A percentile compares a stretch with the other conserved stretches of the same genome.
Conservation (phyloP, 53 echinoderm and acorn worm genomes). For the Henricia sp. region DNA sequence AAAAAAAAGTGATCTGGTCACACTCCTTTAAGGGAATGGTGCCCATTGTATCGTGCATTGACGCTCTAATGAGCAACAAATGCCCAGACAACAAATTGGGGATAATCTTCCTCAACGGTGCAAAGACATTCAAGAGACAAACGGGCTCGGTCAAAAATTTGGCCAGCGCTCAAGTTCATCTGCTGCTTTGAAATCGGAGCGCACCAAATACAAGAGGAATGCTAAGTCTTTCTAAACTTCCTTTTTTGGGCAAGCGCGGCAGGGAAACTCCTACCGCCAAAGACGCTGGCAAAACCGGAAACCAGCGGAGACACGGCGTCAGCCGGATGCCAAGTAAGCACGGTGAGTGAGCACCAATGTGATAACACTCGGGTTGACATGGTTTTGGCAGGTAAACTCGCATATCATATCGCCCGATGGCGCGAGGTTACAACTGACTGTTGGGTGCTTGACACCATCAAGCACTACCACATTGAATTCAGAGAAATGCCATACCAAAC, state of each 20-base stretch:
- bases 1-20: too few relatives aligned
- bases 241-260: too few relatives aligned
- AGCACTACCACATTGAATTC: constrained; percentile 46
- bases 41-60: background rate
- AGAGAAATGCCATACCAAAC: background rate
- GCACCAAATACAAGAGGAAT: background rate
- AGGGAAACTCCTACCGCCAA: constrained; percentile 26
- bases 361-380: background rate
- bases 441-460: background rate
- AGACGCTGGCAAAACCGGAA: background rate
- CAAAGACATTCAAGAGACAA: constrained; percentile 6
- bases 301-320: background rate
- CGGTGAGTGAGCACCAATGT: constrained; percentile 39
- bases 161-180: background rate
- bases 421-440: constrained; percentile 13
- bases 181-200: constrained; percentile 8
- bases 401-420: constrained; percentile 11
- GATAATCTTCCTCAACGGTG: background rate
- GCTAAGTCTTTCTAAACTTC: background rate
- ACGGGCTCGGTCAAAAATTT: constrained; percentile 22
- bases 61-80: constrained; percentile 23
- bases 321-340: background rate
- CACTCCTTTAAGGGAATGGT: too few relatives aligned
- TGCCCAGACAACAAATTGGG: background rate
- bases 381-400: constrained; percentile 31